phyloP scores from a whole-genome alignment of 2,797 vertebrate species.

The Acrossocheilus wenchowensis region DNA sequence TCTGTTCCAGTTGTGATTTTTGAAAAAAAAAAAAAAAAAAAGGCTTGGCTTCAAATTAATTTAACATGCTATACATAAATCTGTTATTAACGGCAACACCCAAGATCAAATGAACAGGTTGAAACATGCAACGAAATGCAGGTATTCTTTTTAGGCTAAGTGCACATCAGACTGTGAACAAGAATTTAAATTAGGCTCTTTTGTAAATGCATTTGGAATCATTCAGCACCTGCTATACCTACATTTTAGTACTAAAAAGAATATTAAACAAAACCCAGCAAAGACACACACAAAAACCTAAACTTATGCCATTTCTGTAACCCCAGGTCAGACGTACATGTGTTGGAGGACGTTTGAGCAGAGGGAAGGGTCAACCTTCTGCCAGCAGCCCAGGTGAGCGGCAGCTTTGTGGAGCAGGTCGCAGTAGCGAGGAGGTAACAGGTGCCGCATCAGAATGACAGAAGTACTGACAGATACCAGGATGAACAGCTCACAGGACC shows the following conservation, averaged over 20 bases:
- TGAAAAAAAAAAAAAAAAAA: neutral
- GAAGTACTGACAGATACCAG: conserved; percentile 96
- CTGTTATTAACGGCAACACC: neutral
- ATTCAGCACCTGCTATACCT: neutral
- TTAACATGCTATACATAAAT: neutral
- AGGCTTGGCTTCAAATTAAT: neutral
- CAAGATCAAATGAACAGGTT: neutral
- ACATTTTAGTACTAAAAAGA: neutral
- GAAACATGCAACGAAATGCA: conserved; percentile 6
- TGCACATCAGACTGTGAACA: neutral
- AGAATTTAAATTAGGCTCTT: neutral
- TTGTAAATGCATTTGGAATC: neutral
- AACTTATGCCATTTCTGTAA: too few relatives aligned
- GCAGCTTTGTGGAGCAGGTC: conserved; percentile 97
- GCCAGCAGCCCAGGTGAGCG: conserved; percentile 97
- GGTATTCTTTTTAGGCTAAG: neutral
- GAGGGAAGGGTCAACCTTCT: conserved; percentile 95
- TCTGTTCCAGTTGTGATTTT: neutral
- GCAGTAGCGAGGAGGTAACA: conserved; percentile 93
- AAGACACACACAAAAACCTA: neutral
- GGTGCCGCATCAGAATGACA: conserved; percentile 94
- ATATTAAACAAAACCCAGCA: neutral
- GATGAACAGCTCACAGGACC: conserved; percentile 98
- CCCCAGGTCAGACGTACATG: conserved; percentile 79
- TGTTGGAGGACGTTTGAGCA: conserved; percentile 98